A percentile compares a stretch with the other conserved stretches of the same genome.
phyloP scores from a whole-genome alignment of 2,113 vertebrate species.

The Neotoma lepida region DNA sequence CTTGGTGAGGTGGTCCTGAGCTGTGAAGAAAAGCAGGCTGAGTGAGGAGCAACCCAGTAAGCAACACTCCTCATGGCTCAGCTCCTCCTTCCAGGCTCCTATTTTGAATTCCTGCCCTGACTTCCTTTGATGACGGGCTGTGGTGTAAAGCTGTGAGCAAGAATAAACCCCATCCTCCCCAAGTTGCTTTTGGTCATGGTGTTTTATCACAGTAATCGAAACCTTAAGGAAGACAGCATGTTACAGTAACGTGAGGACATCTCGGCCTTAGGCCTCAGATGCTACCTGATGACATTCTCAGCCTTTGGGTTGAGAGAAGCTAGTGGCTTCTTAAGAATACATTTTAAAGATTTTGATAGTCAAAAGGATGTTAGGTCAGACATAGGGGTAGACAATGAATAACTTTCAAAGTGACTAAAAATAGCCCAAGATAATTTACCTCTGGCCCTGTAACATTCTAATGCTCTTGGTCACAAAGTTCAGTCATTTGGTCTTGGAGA shows the following conservation, averaged over 20 bases:
- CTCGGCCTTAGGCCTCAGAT: neutral
- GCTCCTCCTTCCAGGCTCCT: neutral
- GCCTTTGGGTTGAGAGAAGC: neutral
- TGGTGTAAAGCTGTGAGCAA: no score
- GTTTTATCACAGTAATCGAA: neutral
- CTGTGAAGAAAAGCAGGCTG: no score
- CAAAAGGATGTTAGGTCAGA: neutral
- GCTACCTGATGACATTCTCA: neutral
- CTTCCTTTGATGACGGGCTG: neutral
- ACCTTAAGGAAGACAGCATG: neutral
- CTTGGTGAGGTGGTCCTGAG: neutral
- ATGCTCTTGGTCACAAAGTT: neutral
- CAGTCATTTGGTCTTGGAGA: neutral
- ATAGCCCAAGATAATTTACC: neutral
- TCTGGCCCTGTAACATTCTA: neutral
- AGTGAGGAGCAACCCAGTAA: neutral
- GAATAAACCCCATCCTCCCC: neutral
- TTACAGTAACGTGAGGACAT: no score
- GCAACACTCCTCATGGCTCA: neutral
- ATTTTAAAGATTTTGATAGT: neutral
- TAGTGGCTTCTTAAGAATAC: neutral
- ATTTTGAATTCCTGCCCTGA: neutral
- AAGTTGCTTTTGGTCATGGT: neutral
- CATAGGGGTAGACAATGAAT: neutral
- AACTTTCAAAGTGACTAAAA: neutral